Percentiles rank a stretch among this genome's conserved stretches.
Evolutionary conservation across 2,888 invertebrate genomes (phyloP).

Genomic region (Leucophenga montana): DNA sequence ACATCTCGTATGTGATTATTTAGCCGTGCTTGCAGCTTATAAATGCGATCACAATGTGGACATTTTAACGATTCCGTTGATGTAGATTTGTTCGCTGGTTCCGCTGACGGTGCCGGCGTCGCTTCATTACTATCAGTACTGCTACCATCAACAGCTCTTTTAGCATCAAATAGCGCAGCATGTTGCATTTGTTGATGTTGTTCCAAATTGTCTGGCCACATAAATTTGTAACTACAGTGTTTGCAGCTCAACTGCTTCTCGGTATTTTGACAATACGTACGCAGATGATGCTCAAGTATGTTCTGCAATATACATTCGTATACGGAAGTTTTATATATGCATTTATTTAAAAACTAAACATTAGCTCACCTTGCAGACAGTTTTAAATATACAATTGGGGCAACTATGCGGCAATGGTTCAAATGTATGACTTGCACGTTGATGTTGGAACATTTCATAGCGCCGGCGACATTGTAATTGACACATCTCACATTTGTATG

Average conservation of each 20-base stretch:
- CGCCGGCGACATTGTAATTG: slow-evolving; percentile 53
- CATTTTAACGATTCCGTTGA: not conserved
- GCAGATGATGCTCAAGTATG: slow-evolving; percentile 10
- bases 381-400: slow-evolving; percentile 74
- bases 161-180: slow-evolving; percentile 21
- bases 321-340: too few species aligned
- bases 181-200: slow-evolving; percentile 59
- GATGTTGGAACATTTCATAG: slow-evolving; percentile 58
- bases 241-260: slow-evolving; percentile 65
- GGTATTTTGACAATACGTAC: slow-evolving; percentile 66
- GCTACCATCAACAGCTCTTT: too few species aligned
- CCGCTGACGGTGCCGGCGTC: too few species aligned
- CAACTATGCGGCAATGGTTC: slow-evolving; percentile 75
- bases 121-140: too few species aligned
- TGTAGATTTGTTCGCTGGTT: too few species aligned
- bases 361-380: slow-evolving; percentile 71
- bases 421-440: slow-evolving; percentile 59
- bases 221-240: slow-evolving; percentile 68
- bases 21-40: not conserved
- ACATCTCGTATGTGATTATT: slow-evolving; percentile 7
- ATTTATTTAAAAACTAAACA: not conserved
- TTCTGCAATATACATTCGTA: too few species aligned
- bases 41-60: slow-evolving; percentile 1
- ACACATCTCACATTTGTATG: slow-evolving; percentile 43
- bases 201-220: slow-evolving; percentile 69